These are phyloP conservation scores for Buceros bicornis DNA, from an alignment of 2,797 vertebrate genomes.

Conservation along the genomic window DNA sequence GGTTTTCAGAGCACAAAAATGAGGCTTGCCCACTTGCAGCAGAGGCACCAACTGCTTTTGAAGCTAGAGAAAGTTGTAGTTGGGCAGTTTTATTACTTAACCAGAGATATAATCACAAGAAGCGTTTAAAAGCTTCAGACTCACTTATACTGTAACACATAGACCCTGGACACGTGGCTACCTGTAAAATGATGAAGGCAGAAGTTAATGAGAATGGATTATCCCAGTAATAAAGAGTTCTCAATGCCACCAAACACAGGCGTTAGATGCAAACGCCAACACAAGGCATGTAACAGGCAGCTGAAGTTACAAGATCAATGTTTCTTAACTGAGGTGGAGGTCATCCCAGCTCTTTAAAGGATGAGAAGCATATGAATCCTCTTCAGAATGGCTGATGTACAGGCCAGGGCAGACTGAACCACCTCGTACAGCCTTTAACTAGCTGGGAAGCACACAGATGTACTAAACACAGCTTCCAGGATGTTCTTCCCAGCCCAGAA, in stretches of 20 bases:
- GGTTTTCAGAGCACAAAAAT: conserved; percentile 10
- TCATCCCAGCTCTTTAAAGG: neutral
- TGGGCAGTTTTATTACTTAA: neutral
- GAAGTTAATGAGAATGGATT: neutral
- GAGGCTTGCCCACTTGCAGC: neutral
- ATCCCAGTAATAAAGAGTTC: neutral
- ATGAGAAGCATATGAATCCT: neutral
- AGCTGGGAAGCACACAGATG: neutral
- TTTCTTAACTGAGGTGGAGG: neutral
- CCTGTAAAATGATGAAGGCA: neutral
- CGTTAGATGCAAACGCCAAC: neutral
- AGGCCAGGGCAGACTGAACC: neutral
- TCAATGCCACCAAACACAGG: neutral
- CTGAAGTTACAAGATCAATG: neutral
- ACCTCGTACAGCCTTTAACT: neutral
- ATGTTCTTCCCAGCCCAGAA: neutral
- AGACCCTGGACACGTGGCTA: neutral
- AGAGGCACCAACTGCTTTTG: neutral
- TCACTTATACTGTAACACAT: neutral
- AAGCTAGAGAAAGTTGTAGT: neutral
- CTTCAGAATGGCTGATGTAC: neutral
- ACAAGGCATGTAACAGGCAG: neutral
- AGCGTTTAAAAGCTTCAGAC: neutral
- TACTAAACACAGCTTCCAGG: neutral
- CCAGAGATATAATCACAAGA: neutral